phyloP scores from a whole-genome alignment of 2,888 invertebrate genomes.

The Eurytoma californica region DNA sequence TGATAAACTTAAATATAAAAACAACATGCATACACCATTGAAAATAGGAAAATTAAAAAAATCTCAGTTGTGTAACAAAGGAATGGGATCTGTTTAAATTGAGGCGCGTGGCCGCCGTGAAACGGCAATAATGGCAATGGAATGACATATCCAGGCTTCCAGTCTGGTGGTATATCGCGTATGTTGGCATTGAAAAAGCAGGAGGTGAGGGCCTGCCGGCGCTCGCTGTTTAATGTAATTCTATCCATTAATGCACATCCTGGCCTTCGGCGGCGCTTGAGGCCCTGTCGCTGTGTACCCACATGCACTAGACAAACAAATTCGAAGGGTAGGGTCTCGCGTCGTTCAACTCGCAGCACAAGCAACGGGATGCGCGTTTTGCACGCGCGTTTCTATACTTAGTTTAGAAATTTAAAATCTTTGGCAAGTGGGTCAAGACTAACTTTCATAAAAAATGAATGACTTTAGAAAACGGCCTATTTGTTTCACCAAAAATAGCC shows the following conservation, averaged over 20 bases:
- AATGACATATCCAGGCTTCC: constrained; percentile 34
- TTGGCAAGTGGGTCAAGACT: background rate
- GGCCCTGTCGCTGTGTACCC: constrained; percentile 20
- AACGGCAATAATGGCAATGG: background rate
- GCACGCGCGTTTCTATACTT: background rate
- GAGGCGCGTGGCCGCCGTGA: too few species aligned
- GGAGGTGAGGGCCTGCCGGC: background rate
- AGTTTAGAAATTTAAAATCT: background rate
- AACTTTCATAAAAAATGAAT: too few species aligned
- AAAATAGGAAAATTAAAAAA: too few species aligned
- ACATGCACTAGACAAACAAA: constrained; percentile 58
- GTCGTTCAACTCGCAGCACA: background rate
- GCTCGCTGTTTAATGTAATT: constrained; percentile 72
- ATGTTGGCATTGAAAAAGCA: constrained; percentile 40
- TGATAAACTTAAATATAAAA: too few species aligned
- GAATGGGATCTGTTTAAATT: too few species aligned
- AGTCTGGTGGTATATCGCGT: background rate
- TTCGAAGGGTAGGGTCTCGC: constrained; percentile 56
- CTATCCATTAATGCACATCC: constrained; percentile 74
- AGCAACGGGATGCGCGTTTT: background rate
- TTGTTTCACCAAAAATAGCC: too few species aligned
- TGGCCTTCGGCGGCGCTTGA: constrained; percentile 68
- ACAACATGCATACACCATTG: too few species aligned
- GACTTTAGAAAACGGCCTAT: too few species aligned
- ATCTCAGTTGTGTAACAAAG: too few species aligned